Percentiles rank a stretch among this genome's conserved stretches.
These are phyloP conservation scores for Linepithema humile DNA, from an alignment of 1,140 invertebrate species.

Conservation along the genomic window DNA sequence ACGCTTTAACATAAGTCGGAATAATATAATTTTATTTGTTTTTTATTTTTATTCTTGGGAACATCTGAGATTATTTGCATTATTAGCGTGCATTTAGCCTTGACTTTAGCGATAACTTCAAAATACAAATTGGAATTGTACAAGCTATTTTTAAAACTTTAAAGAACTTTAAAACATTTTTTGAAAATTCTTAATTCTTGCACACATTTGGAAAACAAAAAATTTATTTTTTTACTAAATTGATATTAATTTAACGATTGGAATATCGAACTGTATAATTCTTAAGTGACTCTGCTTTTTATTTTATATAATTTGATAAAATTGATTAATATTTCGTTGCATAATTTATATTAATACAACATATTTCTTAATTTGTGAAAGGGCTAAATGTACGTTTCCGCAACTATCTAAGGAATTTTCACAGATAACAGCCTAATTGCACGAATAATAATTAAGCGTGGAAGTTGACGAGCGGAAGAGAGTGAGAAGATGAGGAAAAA, in stretches of 20 bases:
- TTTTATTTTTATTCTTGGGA: conserved; percentile 29
- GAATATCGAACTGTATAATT: neutral
- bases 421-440: conserved; percentile 47
- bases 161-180: neutral
- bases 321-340: neutral
- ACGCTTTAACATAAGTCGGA: too few relatives aligned
- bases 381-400: conserved; percentile 11
- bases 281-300: neutral
- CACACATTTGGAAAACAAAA: too few relatives aligned
- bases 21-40: too few relatives aligned
- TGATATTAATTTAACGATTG: neutral
- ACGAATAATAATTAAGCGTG: conserved; percentile 42
- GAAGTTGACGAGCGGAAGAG: neutral
- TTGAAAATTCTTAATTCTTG: too few relatives aligned
- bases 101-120: neutral
- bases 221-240: neutral
- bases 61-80: neutral
- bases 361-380: neutral
- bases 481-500: neutral
- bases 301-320: neutral
- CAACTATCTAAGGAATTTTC: conserved; percentile 1
- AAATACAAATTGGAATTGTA: neutral
- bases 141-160: neutral
- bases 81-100: neutral
- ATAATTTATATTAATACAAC: neutral